A percentile compares a stretch with the other conserved stretches of the same genome.
These are phyloP conservation scores for Diogma glabrata DNA, from an alignment of 2,888 invertebrate genomes.

Conservation along the genomic window DNA sequence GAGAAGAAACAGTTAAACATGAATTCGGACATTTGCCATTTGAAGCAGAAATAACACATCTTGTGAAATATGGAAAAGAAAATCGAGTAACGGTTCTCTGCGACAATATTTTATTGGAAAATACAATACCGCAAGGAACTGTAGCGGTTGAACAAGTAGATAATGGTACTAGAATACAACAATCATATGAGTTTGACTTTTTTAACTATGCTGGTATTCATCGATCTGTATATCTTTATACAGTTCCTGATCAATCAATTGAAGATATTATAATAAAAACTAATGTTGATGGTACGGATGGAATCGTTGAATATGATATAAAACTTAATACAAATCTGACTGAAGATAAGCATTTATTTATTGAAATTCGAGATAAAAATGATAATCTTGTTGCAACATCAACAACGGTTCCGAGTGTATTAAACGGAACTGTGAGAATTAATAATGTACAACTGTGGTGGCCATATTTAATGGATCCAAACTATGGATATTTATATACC, in stretches of 20 bases:
- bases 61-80: slow-evolving; percentile 51
- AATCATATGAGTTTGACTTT: slow-evolving; percentile 86
- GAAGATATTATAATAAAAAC: slow-evolving; percentile 77
- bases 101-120: slow-evolving; percentile 79
- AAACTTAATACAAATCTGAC: no score
- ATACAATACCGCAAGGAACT: slow-evolving; percentile 83
- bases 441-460: slow-evolving; percentile 76
- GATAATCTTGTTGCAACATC: slow-evolving; percentile 44
- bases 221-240: slow-evolving; percentile 78
- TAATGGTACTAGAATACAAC: slow-evolving; percentile 49
- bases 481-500: slow-evolving; percentile 75
- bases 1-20: slow-evolving; percentile 64
- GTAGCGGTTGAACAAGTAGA: slow-evolving; percentile 35
- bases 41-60: slow-evolving; percentile 66
- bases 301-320: slow-evolving; percentile 37
- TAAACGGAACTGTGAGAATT: slow-evolving; percentile 51
- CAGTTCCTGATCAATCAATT: slow-evolving; percentile 72
- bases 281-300: slow-evolving; percentile 49
- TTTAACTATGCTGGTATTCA: slow-evolving; percentile 98
- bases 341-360: slow-evolving; percentile 18
- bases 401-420: slow-evolving; percentile 36
- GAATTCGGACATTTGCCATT: slow-evolving; percentile 96
- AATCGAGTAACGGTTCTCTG: slow-evolving; percentile 85
- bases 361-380: slow-evolving; percentile 42
- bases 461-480: slow-evolving; percentile 76